phyloP scores from a whole-genome alignment of 2,888 invertebrate species.

The Xestia c-nigrum region DNA sequence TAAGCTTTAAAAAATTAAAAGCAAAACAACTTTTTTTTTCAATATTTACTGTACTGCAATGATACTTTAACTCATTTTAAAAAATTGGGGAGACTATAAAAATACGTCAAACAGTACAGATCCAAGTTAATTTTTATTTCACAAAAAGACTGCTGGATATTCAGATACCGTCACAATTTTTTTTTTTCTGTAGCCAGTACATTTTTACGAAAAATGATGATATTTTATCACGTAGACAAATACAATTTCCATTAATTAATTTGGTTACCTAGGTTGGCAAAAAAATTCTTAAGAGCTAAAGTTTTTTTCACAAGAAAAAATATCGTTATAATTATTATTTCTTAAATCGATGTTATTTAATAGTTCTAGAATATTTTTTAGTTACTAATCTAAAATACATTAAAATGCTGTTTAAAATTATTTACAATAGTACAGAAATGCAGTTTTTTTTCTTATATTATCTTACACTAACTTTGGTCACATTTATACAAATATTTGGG shows the following conservation, averaged over 20 bases:
- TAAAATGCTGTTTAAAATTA: slow-evolving; percentile 47
- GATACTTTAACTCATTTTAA: background rate
- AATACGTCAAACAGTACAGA: background rate
- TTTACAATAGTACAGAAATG: slow-evolving; percentile 64
- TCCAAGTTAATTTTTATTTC: background rate
- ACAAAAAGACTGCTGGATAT: background rate
- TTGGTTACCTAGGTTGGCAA: slow-evolving; percentile 20
- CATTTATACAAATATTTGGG: slow-evolving; percentile 51
- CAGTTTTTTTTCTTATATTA: slow-evolving; percentile 39
- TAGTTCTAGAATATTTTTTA: slow-evolving; percentile 27
- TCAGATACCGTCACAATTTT: slow-evolving; percentile 15
- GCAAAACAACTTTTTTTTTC: accelerated
- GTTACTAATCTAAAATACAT: slow-evolving; percentile 14
- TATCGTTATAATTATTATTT: background rate
- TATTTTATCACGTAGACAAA: slow-evolving; percentile 31
- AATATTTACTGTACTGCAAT: background rate
- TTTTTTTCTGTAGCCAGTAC: background rate
- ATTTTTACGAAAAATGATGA: background rate
- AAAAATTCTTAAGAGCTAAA: slow-evolving; percentile 16
- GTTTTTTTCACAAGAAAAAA: slow-evolving; percentile 38
- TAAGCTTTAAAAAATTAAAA: background rate
- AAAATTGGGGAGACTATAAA: background rate
- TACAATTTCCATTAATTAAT: slow-evolving; percentile 46
- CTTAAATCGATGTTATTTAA: slow-evolving; percentile 35
- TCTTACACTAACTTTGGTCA: slow-evolving; percentile 65